Base-by-base conservation (phyloP, 1,140 invertebrate species). In the Rhopalosiphum maidis region DNA sequence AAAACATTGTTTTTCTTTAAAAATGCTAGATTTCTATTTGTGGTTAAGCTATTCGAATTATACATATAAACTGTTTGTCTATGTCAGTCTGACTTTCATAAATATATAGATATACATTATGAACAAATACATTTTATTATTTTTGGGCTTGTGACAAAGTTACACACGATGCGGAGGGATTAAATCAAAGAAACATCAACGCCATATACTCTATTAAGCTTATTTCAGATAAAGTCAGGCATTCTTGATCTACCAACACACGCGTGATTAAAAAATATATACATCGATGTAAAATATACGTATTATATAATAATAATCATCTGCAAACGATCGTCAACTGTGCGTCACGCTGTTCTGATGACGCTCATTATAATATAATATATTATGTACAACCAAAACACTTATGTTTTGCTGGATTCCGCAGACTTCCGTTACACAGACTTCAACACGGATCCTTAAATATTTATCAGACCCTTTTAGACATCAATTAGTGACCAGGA, bases 181-280 rank as follows among this genome's bases (percentile, higher is more conserved):
- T 77, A 35, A 77, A 77, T 77, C 60, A 77, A 77, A 77, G 60
- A 77, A 77, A 77, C n/a, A 77, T 77, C 60, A 77, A 77, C 60
- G 60, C 60, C 30, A 15, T 35, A 77, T 77, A n/a, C 60, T 68
- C 30, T 68, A 68, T 68, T n/a, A 77, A n/a, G 60, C 60, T 77
- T 77, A n/a, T n/a, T 77, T 77, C 60, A n/a, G 30, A 77, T 77
- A 77, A 77, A n/a, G 60, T 21, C 6, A n/a, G 30, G n/a, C 60
- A 77, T 77, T 77, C 15, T 77, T 77, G 60, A 21, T n/a, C 5
- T n/a, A 60, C 30, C 1, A 15, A n/a, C 60, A 68, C 30, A 18
- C n/a, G n/a, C 9, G 30, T n/a, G 30, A 3, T 51, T 77, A n/a
- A 77, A 77, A 77, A 77, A 77, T n/a, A 68, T 68, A 68, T 15